Evolutionary conservation across 1,140 invertebrate genomes (phyloP).

Genomic region (Triops cancriformis): DNA sequence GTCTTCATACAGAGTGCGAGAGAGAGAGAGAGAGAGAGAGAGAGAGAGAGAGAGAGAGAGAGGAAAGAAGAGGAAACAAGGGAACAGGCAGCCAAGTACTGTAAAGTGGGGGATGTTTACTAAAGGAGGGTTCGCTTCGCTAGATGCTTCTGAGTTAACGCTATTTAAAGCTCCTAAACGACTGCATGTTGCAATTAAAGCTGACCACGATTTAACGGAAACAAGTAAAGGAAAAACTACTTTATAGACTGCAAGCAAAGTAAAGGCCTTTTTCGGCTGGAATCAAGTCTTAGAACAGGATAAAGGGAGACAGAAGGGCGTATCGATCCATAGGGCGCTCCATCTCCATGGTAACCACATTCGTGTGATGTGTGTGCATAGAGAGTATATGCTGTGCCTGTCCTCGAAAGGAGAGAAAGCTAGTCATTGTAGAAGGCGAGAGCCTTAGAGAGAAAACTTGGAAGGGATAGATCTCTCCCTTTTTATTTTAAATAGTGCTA

Average conservation of each 20-base stretch:
- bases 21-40: neutral
- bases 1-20: neutral
- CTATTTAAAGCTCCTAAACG: too few relatives aligned
- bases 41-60: neutral
- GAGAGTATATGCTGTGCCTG: neutral
- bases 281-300: neutral
- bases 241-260: neutral
- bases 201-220: too few relatives aligned
- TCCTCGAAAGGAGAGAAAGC: neutral
- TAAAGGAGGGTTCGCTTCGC: too few relatives aligned
- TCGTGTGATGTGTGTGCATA: neutral
- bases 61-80: neutral
- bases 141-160: too few relatives aligned
- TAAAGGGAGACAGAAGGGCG: neutral
- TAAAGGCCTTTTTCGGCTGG: neutral
- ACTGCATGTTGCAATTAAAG: too few relatives aligned
- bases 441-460: neutral
- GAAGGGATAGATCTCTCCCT: neutral
- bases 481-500: neutral
- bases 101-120: neutral
- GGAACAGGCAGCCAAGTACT: neutral
- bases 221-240: too few relatives aligned
- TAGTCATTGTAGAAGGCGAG: neutral
- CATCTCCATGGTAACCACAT: neutral
- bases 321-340: slow-evolving; percentile 7